Evolutionary conservation across 2,797 vertebrate species (phyloP), one percentile per base, ranked within the genome.

Genomic region (Eutrigla gurnardus): DNA sequence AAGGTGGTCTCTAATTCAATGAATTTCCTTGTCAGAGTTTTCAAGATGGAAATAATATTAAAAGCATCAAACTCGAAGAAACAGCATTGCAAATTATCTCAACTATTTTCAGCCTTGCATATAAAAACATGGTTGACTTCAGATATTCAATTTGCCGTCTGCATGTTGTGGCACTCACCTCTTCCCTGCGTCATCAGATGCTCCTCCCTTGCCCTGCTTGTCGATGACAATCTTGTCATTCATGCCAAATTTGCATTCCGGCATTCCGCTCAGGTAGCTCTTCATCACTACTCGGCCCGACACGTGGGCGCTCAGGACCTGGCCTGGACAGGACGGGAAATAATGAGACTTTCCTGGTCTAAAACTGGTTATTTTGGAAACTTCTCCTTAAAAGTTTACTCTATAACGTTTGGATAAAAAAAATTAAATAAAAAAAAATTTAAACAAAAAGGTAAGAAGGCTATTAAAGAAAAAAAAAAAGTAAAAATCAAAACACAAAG

Each of bases 181-280:
- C 91, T 99, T 99, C 80, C 96, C 96, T 6, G 97, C 96, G 64
- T 99, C 98, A 61, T 99, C 98, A 0, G 96, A 94, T 3, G 96
- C 96, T 89, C 96, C 97, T 81, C 97, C 97, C 92, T 99, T 99
- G 85, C 98, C 97, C 91, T 98, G 97, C 88, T 99, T 99, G 92
- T 99, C 98, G 76, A 99, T 99, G 14, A 99, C 97, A 47, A 99
- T 99, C 93, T 99, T 99, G 94, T 99, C 98, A 60, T 99, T 99
- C 98, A 99, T 99, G 83, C 98, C 98, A 71, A 99, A 99, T 87
- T 99, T 99, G 94, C 98, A 99, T 86, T 99, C 98, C 0, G 98
- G 98, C 98, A 99, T 99, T 64, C 98, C 98, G 5, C 97, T 99
- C 91, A 99, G 95, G 64, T 99, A 99, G 93, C 98, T 99, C 94